phyloP scores from a whole-genome alignment of 2,888 invertebrate genomes.

The Carpatolechia fugitivella region DNA sequence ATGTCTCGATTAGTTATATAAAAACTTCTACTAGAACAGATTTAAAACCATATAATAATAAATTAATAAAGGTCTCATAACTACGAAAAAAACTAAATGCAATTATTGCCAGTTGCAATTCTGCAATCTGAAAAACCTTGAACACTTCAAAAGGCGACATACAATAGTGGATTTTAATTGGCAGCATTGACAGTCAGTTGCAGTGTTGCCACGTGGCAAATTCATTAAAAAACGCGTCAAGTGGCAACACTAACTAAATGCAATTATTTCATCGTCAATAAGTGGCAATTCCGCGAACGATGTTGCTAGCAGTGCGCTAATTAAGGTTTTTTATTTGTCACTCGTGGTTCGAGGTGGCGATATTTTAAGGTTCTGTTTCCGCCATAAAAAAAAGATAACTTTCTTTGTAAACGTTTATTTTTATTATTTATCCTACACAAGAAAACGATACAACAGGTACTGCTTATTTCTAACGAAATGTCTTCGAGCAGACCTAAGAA shows the following conservation, averaged over 20 bases:
- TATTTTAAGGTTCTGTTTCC: background rate
- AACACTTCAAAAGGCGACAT: slow-evolving; percentile 3
- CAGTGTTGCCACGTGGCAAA: slow-evolving; percentile 31
- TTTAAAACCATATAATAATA: too few species aligned
- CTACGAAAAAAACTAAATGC: background rate
- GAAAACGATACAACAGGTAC: too few species aligned
- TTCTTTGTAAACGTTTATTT: too few species aligned
- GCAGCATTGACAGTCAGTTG: slow-evolving; percentile 34
- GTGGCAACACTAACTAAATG: slow-evolving; percentile 42
- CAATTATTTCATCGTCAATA: slow-evolving; percentile 44
- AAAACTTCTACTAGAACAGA: too few species aligned
- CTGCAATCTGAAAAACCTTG: background rate
- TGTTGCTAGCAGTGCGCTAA: slow-evolving; percentile 53
- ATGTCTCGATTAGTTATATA: too few species aligned
- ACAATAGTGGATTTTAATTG: slow-evolving; percentile 41
- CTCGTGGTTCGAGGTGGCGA: background rate
- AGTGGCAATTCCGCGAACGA: slow-evolving; percentile 59
- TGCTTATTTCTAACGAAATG: too few species aligned
- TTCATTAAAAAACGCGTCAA: slow-evolving; percentile 41
- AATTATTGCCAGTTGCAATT: background rate
- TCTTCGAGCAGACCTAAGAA: too few species aligned
- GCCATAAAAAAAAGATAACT: too few species aligned
- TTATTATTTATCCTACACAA: too few species aligned
- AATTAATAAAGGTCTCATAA: too few species aligned
- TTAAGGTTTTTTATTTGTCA: slow-evolving; percentile 41